Evolutionary conservation across 2,797 vertebrate genomes (phyloP).

Genomic region (Erpetoichthys calabaricus): DNA sequence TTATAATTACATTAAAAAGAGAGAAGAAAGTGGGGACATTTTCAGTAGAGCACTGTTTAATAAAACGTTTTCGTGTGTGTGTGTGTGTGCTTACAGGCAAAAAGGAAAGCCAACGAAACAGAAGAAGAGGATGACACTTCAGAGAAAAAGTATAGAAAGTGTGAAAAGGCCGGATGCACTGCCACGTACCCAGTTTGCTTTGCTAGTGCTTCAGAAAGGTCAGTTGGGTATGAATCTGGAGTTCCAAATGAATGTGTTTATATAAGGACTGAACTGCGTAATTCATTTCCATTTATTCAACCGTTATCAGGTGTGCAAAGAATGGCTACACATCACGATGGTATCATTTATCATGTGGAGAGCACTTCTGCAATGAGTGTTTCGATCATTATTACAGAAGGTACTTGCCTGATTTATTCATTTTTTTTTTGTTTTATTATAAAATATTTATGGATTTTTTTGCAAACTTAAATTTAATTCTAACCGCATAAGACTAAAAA

Average conservation of each 20-base stretch:
- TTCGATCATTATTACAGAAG: slow-evolving; percentile 97
- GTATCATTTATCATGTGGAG: slow-evolving; percentile 95
- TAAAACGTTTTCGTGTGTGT: slow-evolving; percentile 11
- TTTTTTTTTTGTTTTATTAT: not conserved
- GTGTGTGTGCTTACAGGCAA: slow-evolving; percentile 45
- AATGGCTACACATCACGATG: slow-evolving; percentile 95
- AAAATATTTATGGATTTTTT: too few species aligned
- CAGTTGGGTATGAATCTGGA: slow-evolving; percentile 3
- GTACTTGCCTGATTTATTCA: slow-evolving; percentile 33
- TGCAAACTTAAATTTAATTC: too few species aligned
- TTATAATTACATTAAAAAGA: too few species aligned
- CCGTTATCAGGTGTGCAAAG: slow-evolving; percentile 76
- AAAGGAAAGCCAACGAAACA: slow-evolving; percentile 67
- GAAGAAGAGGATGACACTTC: slow-evolving; percentile 77
- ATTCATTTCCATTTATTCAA: slow-evolving; percentile 10
- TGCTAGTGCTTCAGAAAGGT: slow-evolving; percentile 92
- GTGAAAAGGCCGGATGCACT: slow-evolving; percentile 91
- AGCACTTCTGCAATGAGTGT: slow-evolving; percentile 97
- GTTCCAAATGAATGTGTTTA: not conserved
- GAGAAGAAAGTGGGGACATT: not conserved
- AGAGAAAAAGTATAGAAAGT: slow-evolving; percentile 93
- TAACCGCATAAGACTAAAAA: too few species aligned
- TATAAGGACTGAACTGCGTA: not conserved
- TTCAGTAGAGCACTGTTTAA: not conserved
- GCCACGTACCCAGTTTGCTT: slow-evolving; percentile 89